Conservation (phyloP, 2,888 invertebrate genomes). For the Congeria kusceri region DNA sequence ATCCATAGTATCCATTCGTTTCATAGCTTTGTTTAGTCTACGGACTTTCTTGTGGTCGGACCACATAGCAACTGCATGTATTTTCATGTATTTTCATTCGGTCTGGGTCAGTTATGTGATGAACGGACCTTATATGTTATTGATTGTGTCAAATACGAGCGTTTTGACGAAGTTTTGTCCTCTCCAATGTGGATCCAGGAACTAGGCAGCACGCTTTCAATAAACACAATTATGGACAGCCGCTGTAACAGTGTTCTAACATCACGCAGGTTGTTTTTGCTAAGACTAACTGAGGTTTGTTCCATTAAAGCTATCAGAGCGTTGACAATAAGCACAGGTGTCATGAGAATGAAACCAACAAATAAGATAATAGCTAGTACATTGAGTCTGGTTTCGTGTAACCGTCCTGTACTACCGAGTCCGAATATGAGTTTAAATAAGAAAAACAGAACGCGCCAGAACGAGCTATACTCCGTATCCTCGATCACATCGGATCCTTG, state of each 20-base stretch:
- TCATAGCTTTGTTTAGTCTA: too few relatives aligned
- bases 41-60: too few relatives aligned
- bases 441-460: constrained; percentile 60
- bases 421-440: constrained; percentile 75
- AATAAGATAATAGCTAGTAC: constrained; percentile 63
- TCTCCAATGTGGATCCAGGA: constrained; percentile 17
- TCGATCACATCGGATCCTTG: constrained; percentile 43
- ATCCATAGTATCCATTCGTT: too few relatives aligned
- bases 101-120: too few relatives aligned
- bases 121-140: too few relatives aligned
- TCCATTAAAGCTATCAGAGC: constrained; percentile 76
- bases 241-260: constrained; percentile 55
- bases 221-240: constrained; percentile 59
- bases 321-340: constrained; percentile 72
- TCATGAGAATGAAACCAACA: constrained; percentile 66
- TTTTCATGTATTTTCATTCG: too few relatives aligned
- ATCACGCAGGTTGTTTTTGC: constrained; percentile 49
- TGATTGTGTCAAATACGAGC: too few relatives aligned
- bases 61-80: too few relatives aligned
- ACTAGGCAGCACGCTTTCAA: constrained; percentile 59
- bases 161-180: too few relatives aligned
- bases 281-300: constrained; percentile 66
- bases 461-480: constrained; percentile 45
- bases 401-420: constrained; percentile 58
- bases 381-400: constrained; percentile 61